Evolutionary conservation across 2,888 invertebrate species (phyloP).

Genomic region (Micropterix aruncella): DNA sequence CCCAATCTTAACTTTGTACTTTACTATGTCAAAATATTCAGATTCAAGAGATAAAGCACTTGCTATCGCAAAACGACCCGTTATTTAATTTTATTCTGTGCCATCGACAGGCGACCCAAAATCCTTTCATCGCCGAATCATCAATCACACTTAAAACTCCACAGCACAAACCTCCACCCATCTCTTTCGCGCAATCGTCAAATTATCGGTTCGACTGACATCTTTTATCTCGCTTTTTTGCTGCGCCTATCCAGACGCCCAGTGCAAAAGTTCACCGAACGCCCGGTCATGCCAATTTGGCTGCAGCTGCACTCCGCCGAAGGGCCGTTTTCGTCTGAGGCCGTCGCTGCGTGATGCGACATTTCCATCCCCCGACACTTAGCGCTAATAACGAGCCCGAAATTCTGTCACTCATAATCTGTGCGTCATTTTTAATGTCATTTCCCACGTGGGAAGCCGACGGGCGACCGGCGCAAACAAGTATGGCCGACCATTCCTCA

Average conservation of each 20-base stretch:
- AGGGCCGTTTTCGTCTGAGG: neutral
- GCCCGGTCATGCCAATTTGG: neutral
- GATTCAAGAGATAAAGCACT: too few species aligned
- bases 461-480: too few species aligned
- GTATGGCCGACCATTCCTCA: too few species aligned
- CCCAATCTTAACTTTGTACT: too few species aligned
- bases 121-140: too few species aligned
- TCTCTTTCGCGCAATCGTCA: neutral
- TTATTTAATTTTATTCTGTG: too few species aligned
- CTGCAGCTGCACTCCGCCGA: slow-evolving; percentile 1
- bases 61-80: too few species aligned
- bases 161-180: too few species aligned
- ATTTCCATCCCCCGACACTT: neutral
- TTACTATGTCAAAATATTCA: too few species aligned
- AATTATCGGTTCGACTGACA: neutral
- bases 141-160: too few species aligned
- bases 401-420: slow-evolving; percentile 13
- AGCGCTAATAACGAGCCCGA: slow-evolving; percentile 11
- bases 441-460: neutral
- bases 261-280: neutral
- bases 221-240: slow-evolving; percentile 1
- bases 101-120: too few species aligned
- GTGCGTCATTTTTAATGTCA: slow-evolving; percentile 2
- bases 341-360: neutral
- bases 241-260: slow-evolving; percentile 1